Evolutionary conservation across 2,888 invertebrate species (phyloP).

Genomic region (Pandemis cinnamomeana): DNA sequence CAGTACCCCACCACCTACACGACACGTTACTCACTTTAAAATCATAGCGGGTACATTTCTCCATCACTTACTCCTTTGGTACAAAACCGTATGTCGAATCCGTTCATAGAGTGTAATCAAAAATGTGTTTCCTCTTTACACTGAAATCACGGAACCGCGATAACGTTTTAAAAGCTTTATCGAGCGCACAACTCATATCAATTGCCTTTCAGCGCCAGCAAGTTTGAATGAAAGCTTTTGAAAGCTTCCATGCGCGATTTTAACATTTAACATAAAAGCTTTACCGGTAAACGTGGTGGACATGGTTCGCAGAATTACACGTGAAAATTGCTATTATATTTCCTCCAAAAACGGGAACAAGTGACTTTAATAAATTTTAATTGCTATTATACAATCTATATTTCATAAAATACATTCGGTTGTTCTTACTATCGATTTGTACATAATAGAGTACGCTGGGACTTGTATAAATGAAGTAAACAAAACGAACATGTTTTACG

Average conservation of each 20-base stretch:
- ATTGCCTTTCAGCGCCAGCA: constrained; percentile 36
- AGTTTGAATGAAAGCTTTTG: constrained; percentile 40
- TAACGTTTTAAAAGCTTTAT: constrained; percentile 33
- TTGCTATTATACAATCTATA: too few species aligned
- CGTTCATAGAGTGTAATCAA: constrained; percentile 29
- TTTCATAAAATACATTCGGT: too few species aligned
- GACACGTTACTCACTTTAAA: too few species aligned
- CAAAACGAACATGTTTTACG: not conserved
- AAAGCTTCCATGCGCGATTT: constrained; percentile 34
- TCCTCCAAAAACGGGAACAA: not conserved
- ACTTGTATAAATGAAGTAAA: too few species aligned
- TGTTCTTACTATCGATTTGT: too few species aligned
- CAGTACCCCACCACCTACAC: too few species aligned
- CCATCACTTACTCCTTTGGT: not conserved
- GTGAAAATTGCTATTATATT: not conserved
- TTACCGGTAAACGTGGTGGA: constrained; percentile 18
- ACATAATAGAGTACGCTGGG: too few species aligned
- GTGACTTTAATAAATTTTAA: not conserved
- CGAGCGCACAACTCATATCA: constrained; percentile 39
- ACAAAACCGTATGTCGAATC: constrained; percentile 8
- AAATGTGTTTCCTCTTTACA: constrained; percentile 28
- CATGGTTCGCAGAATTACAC: not conserved
- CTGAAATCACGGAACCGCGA: constrained; percentile 26
- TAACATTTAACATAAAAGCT: constrained; percentile 24
- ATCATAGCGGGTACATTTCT: too few species aligned